These are phyloP conservation scores for Caenorhabditis becei DNA, from an alignment of 2,888 invertebrate genomes.

Conservation along the genomic window DNA sequence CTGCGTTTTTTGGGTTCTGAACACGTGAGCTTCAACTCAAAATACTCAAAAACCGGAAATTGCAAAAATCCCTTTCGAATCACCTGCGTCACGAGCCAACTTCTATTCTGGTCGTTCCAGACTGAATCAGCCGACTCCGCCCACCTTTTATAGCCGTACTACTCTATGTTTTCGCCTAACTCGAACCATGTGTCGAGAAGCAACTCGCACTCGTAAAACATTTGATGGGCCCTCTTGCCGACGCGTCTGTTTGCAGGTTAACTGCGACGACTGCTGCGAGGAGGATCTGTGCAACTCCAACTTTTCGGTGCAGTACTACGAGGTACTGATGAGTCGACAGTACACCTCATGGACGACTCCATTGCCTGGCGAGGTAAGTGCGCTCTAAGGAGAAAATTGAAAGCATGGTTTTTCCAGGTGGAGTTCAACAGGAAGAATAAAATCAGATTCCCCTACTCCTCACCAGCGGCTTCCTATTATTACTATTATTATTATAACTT, in stretches of 20 bases:
- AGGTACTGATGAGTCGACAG: slow-evolving; percentile 69
- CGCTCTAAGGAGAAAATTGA: neutral
- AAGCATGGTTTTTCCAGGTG: slow-evolving; percentile 28
- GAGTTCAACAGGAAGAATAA: slow-evolving; percentile 61
- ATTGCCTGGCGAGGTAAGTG: slow-evolving; percentile 72
- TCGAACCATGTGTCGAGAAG: slow-evolving; percentile 32
- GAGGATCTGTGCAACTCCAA: slow-evolving; percentile 76
- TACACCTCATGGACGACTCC: slow-evolving; percentile 77
- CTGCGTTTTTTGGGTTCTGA: no score
- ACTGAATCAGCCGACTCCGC: neutral
- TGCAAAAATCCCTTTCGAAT: neutral
- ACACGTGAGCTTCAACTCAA: no score
- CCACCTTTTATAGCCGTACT: slow-evolving; percentile 36
- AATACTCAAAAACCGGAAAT: neutral
- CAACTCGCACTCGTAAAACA: slow-evolving; percentile 25
- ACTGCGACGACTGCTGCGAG: slow-evolving; percentile 78
- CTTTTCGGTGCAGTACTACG: slow-evolving; percentile 75
- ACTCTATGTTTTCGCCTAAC: slow-evolving; percentile 19
- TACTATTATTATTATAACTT: neutral
- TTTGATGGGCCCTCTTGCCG: slow-evolving; percentile 15
- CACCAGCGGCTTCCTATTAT: neutral
- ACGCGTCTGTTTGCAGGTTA: slow-evolving; percentile 68
- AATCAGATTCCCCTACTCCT: slow-evolving; percentile 56
- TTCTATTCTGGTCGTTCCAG: neutral
- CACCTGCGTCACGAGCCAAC: no score